These are phyloP conservation scores for Megalops cyprinoides DNA, from an alignment of 2,797 vertebrate genomes.

Conservation along the genomic window DNA sequence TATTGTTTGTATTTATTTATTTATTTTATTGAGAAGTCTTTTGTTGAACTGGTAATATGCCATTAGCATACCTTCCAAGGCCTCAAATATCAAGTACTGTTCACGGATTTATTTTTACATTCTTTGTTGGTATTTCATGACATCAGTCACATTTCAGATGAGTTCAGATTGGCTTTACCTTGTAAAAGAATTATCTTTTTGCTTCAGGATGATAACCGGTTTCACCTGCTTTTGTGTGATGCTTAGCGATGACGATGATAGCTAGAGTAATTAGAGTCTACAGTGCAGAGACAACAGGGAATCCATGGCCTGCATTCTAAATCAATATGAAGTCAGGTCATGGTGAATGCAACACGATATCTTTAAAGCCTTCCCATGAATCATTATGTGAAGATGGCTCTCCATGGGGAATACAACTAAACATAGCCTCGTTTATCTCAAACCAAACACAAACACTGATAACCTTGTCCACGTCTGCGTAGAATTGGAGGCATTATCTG, in stretches of 20 bases:
- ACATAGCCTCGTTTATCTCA: slow-evolving; percentile 19
- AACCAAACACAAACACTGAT: slow-evolving; percentile 2
- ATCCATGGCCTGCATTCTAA: slow-evolving; percentile 15
- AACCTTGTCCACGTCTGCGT: background rate
- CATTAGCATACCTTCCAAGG: no score
- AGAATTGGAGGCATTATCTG: background rate
- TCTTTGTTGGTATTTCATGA: no score
- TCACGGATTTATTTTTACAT: no score
- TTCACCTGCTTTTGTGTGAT: background rate
- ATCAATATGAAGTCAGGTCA: slow-evolving; percentile 21
- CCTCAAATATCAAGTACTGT: no score
- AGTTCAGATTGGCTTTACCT: no score
- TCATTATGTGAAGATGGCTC: background rate
- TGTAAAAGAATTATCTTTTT: no score
- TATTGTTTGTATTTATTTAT: no score
- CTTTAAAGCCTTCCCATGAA: slow-evolving; percentile 22
- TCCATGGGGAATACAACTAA: slow-evolving; percentile 8
- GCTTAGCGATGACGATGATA: slow-evolving; percentile 3
- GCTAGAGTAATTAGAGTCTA: slow-evolving; percentile 4
- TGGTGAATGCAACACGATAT: background rate
- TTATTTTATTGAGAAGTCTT: no score
- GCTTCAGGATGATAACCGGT: no score
- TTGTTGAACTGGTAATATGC: no score
- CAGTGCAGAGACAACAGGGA: background rate
- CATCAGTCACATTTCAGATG: no score